phyloP scores from a whole-genome alignment of 2,888 invertebrate genomes.

The Parnassius mnemosyne region DNA sequence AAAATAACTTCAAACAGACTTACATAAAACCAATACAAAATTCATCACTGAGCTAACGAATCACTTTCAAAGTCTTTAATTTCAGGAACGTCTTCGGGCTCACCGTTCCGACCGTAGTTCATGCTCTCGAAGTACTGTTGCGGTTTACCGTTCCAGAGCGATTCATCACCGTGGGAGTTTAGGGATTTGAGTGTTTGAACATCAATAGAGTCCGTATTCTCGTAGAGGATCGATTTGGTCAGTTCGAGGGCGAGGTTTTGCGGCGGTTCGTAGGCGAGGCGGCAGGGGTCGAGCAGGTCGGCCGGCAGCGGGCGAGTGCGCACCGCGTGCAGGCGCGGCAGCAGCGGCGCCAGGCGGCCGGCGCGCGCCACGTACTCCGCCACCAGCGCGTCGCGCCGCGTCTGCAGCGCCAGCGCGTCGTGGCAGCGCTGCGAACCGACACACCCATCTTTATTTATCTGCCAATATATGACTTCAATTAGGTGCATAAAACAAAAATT shows the following conservation, averaged over 20 bases:
- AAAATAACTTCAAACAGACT: neutral
- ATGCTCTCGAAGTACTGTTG: constrained; percentile 85
- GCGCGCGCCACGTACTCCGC: constrained; percentile 68
- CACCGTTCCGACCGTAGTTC: constrained; percentile 63
- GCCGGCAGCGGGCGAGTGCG: constrained; percentile 40
- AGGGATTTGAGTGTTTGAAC: constrained; percentile 42
- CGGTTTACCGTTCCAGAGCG: constrained; percentile 77
- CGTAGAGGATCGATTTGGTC: constrained; percentile 53
- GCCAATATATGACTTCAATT: constrained; percentile 6
- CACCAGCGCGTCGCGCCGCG: constrained; percentile 38
- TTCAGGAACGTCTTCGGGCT: constrained; percentile 29
- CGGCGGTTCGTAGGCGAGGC: constrained; percentile 55
- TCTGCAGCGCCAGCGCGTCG: constrained; percentile 30
- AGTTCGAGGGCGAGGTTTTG: constrained; percentile 60
- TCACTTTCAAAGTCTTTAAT: constrained; percentile 55
- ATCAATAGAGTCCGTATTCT: constrained; percentile 61
- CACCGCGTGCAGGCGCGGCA: constrained; percentile 37
- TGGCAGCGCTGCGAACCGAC: constrained; percentile 24
- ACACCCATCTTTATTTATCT: constrained; percentile 29
- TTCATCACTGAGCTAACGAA: constrained; percentile 47
- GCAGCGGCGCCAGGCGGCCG: constrained; percentile 56
- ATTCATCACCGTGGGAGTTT: constrained; percentile 63
- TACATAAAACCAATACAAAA: constrained; percentile 12
- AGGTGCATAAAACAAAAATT: too few species aligned
- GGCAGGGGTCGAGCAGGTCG: constrained; percentile 37